These are phyloP conservation scores for Emydocephalus ijimae DNA, from an alignment of 2,113 vertebrate genomes.

Conservation along the genomic window DNA sequence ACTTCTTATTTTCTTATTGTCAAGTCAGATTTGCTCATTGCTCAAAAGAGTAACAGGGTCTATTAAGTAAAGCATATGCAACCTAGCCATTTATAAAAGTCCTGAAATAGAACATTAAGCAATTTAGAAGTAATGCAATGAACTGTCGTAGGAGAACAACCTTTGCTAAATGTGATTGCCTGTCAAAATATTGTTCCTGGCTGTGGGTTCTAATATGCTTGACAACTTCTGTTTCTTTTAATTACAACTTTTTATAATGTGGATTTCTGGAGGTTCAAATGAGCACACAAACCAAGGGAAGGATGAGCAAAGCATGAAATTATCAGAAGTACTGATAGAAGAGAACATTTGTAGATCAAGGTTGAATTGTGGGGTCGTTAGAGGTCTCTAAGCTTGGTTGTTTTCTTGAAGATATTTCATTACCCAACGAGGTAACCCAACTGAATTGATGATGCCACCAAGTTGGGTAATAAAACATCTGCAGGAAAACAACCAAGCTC, in stretches of 20 bases:
- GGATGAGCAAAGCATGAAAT: background rate
- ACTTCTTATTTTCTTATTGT: background rate
- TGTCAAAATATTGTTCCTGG: conserved; percentile 40
- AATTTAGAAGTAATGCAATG: conserved; percentile 12
- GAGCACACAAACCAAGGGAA: background rate
- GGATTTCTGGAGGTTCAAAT: conserved; percentile 47
- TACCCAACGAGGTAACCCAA: too few species aligned
- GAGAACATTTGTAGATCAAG: too few species aligned
- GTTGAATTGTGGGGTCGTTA: too few species aligned
- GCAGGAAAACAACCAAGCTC: too few species aligned
- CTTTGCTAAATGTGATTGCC: conserved; percentile 39
- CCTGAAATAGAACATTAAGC: conserved; percentile 21
- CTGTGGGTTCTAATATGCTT: conserved; percentile 46
- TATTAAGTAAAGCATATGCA: background rate
- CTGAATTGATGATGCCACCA: too few species aligned
- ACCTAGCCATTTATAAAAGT: background rate
- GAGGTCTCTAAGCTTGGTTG: too few species aligned
- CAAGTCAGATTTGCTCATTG: background rate
- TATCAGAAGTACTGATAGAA: too few species aligned
- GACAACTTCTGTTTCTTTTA: conserved; percentile 5
- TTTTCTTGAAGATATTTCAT: too few species aligned
- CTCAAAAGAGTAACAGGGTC: background rate
- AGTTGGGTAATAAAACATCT: too few species aligned
- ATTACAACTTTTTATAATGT: conserved; percentile 35
- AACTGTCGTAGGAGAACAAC: background rate